Percentiles rank a stretch among this genome's conserved stretches.
These are phyloP conservation scores for Cheilosia urbana DNA, from an alignment of 2,888 invertebrate genomes.

Conservation along the genomic window DNA sequence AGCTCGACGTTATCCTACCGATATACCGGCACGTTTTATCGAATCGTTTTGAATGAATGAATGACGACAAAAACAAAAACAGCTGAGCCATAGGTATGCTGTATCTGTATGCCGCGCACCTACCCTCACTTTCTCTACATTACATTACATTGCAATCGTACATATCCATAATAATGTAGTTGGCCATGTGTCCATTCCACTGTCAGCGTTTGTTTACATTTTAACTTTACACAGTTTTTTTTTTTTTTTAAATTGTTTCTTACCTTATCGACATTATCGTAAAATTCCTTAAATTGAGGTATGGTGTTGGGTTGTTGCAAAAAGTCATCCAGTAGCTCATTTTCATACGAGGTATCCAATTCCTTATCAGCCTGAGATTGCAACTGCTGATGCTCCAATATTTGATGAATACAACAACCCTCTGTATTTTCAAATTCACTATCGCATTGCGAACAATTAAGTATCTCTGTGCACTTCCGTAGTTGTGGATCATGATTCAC, in stretches of 20 bases:
- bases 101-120: neutral
- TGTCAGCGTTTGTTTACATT: constrained; percentile 60
- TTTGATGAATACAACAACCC: constrained; percentile 60
- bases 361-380: constrained; percentile 36
- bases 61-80: constrained; percentile 16
- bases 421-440: constrained; percentile 69
- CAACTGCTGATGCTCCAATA: constrained; percentile 57
- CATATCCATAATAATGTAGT: no score
- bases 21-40: constrained; percentile 14
- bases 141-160: constrained; percentile 32
- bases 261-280: constrained; percentile 67
- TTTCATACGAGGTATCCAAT: constrained; percentile 58
- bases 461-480: constrained; percentile 68
- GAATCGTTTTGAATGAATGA: constrained; percentile 44
- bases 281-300: constrained; percentile 51
- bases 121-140: constrained; percentile 10
- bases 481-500: constrained; percentile 66
- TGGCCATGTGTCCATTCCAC: no score
- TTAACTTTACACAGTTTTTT: constrained; percentile 20
- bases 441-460: constrained; percentile 68
- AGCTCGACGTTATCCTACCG: constrained; percentile 28
- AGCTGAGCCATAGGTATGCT: constrained; percentile 20
- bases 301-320: constrained; percentile 21
- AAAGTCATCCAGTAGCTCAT: constrained; percentile 60
- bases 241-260: constrained; percentile 9